A percentile compares a stretch with the other conserved stretches of the same genome.
These are phyloP conservation scores for Formicarius rufipectus DNA, from an alignment of 2,113 vertebrate species.

Conservation along the genomic window DNA sequence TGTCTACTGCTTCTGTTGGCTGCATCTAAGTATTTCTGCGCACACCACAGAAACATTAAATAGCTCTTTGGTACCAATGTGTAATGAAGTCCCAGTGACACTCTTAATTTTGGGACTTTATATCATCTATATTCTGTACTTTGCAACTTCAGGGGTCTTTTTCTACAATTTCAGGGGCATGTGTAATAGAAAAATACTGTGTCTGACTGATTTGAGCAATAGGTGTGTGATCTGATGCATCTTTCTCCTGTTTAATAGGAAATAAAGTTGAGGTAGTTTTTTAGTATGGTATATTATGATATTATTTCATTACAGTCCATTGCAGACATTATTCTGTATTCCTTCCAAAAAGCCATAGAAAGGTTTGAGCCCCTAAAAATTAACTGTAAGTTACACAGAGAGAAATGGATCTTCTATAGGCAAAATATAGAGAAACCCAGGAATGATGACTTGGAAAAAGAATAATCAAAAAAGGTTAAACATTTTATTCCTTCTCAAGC, in stretches of 20 bases:
- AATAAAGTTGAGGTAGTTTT: not conserved
- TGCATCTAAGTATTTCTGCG: not conserved
- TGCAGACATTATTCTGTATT: not conserved
- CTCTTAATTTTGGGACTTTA: not conserved
- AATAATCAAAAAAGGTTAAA: slow-evolving; percentile 8
- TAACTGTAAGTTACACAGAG: not conserved
- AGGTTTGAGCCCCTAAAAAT: not conserved
- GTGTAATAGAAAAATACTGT: not conserved
- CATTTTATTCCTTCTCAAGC: slow-evolving; percentile 34
- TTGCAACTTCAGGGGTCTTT: not conserved
- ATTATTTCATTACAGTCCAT: not conserved
- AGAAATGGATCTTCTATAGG: not conserved
- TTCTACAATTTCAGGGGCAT: not conserved
- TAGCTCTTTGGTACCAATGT: not conserved
- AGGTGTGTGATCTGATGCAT: not conserved
- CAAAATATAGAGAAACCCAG: not conserved
- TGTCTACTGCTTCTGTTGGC: not conserved
- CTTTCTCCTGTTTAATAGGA: not conserved
- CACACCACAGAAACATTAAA: not conserved
- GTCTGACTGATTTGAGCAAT: not conserved
- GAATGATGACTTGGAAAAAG: not conserved
- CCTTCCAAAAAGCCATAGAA: not conserved
- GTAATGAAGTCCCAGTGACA: not conserved
- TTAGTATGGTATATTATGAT: not conserved
- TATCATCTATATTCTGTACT: not conserved